Evolutionary conservation across 2,797 vertebrate species (phyloP).

Genomic region (Acipenser transmontanus): DNA sequence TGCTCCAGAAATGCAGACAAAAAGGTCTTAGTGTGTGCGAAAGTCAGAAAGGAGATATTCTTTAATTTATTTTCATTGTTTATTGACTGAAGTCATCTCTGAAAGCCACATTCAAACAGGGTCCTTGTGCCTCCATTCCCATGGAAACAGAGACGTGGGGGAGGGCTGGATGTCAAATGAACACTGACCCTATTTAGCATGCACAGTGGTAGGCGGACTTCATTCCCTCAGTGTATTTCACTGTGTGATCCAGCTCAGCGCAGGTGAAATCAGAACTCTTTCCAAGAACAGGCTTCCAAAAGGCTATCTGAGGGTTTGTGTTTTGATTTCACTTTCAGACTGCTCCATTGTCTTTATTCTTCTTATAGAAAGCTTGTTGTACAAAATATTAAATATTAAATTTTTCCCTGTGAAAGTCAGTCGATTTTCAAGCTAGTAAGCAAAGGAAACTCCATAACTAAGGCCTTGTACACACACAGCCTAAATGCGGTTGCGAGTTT

Average conservation of each 20-base stretch:
- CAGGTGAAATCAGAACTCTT: background rate
- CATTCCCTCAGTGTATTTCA: background rate
- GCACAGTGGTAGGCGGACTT: constrained; percentile 8
- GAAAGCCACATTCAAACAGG: background rate
- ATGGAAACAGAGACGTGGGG: constrained; percentile 3
- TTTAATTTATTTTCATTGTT: background rate
- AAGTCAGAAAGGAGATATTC: background rate
- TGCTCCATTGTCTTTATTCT: too few species aligned
- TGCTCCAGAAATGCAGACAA: background rate
- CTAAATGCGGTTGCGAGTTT: too few species aligned
- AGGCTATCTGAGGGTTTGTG: background rate
- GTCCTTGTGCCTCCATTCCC: constrained; percentile 3
- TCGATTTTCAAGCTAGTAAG: too few species aligned
- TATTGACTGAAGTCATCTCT: constrained; percentile 2
- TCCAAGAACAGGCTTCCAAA: background rate
- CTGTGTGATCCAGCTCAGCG: background rate
- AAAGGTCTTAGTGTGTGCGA: background rate
- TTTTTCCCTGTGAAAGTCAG: too few species aligned
- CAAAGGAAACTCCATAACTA: too few species aligned
- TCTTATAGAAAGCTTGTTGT: too few species aligned
- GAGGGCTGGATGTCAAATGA: background rate
- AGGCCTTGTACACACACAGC: too few species aligned
- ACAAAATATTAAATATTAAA: too few species aligned
- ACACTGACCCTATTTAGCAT: constrained; percentile 9
- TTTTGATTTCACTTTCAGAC: too few species aligned